Evolutionary conservation across 2,888 invertebrate genomes (phyloP), one percentile per base, ranked within the genome.

Genomic region (Aphidius colemani): DNA sequence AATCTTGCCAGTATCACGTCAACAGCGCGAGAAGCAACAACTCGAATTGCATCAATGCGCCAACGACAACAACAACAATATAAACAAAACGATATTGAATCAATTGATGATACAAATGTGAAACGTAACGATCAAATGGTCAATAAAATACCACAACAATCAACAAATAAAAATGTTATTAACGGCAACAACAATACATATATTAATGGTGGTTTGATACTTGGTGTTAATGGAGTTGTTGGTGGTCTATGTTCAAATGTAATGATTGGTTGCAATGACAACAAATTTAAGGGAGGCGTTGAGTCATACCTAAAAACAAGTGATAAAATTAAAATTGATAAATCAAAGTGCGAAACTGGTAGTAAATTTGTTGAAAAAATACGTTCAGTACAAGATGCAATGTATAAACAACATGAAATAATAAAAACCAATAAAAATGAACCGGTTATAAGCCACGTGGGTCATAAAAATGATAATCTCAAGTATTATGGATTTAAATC

Each of bases 1-100:
- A 77, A 80, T 78, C 76, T 77, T 69, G 74, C 77, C 79, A 81
- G 81, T 81, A 76, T 79, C 77, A 78, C 81, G 80, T 78, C 78
- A 74, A 74, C 74, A 71, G 77, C 79, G 79, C 81, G 80, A 75
- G 80, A 81, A 75, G 72, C 74, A 77, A 73, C 75, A 78, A 77
- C 79, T 50, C 69, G 62, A 43, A 65, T 59, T 46, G 69, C 65
- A 64, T 61, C 71, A 61, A 63, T 74, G 68, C 79, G 78, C 53
- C 75, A 74, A 66, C 73, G 75, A 50, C 66, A 67, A 41, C 67
- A 70, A 69, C 67, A 72, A 40, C 40, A 58, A 53, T 45, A 55
- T 9, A 53, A 64, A 50, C 64, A 65, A 40, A 40, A 46, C 57
- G 65, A 67, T 65, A 58, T 57, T 56, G 65, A 53, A 64, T 59